Evolutionary conservation across 2,888 invertebrate species (phyloP), one percentile per base, ranked within the genome.

Genomic region (Buathra laborator): DNA sequence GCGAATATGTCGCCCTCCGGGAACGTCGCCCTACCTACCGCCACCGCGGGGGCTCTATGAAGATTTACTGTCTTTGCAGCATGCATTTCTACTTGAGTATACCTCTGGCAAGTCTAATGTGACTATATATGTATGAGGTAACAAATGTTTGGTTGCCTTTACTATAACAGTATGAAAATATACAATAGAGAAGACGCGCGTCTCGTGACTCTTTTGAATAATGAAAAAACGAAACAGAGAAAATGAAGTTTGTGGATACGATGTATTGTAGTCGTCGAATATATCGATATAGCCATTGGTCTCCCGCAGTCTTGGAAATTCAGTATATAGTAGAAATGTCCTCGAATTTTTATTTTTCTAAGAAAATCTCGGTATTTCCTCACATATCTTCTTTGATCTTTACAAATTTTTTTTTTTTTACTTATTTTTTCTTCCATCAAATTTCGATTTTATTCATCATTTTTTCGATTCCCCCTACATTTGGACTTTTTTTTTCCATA

Each of bases 61-160:
- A 90, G 90, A 93, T 93, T 91, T 92, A 93, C 90, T 91, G 91
- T 90, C 90, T 90, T 91, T 87, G 90, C 90, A 92, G 81, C 93
- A 93, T 92, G 92, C 93, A 92, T 91, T 89, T 90, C 89, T 90
- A 91, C 92, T 92, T 90, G 90, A 88, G 90, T 89, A 37, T 37
- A 89, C 84, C 85, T 86, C 70, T 66, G 59, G 66, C 78, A 67
- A 67, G 70, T 68, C 48, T 71, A 81, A 71, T 44, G 43, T 44
- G 56, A 59, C 59, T 72, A 72, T 59, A 44, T 56, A 37, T 53
- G 53, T 56, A 19, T 56, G 56, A 24, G 56, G 43, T 53, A 53
- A 56, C 53, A 56, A 71, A 56, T 71, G 19, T 53, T 32, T 19
- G 16, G 37, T 12, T 24, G 37, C 44, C 24, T 56, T 59, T 32